Evolutionary conservation across 2,888 invertebrate genomes (phyloP).

Genomic region (Erynnis tages): DNA sequence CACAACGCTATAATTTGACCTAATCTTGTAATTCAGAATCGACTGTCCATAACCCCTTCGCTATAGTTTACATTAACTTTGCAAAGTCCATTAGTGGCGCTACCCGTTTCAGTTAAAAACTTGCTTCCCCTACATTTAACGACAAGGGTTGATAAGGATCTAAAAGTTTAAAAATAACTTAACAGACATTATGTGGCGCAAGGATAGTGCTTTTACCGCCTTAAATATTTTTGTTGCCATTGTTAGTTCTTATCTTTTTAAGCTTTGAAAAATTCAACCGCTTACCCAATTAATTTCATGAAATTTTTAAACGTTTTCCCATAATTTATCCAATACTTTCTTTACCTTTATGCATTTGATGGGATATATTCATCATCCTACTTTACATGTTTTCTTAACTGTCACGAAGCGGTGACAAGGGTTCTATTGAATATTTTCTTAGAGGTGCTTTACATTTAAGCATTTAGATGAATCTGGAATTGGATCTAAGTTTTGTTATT

Average conservation of each 20-base stretch:
- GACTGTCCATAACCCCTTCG: neutral
- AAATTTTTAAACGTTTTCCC: too few relatives aligned
- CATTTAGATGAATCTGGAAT: neutral
- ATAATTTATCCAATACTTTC: too few relatives aligned
- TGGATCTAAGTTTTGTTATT: neutral
- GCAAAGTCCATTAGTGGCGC: conserved; percentile 9
- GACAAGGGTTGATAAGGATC: neutral
- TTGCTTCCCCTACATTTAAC: conserved; percentile 1
- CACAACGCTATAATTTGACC: too few relatives aligned
- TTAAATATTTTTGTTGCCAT: too few relatives aligned
- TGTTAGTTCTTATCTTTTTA: too few relatives aligned
- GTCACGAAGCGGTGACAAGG: conserved; percentile 11
- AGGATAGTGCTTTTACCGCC: too few relatives aligned
- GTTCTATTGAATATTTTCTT: conserved; percentile 16
- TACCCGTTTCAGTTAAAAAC: conserved; percentile 12
- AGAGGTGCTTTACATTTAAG: neutral
- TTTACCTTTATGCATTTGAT: conserved; percentile 6
- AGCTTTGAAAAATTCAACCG: too few relatives aligned
- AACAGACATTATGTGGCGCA: neutral
- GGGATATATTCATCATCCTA: conserved; percentile 16
- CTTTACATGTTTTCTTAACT: conserved; percentile 20
- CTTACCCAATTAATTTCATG: too few relatives aligned
- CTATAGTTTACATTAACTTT: conserved; percentile 7
- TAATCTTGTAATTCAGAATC: neutral
- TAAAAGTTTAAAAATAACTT: neutral